These are phyloP conservation scores for Nysson spinosus DNA, from an alignment of 2,888 invertebrate genomes.

Conservation along the genomic window DNA sequence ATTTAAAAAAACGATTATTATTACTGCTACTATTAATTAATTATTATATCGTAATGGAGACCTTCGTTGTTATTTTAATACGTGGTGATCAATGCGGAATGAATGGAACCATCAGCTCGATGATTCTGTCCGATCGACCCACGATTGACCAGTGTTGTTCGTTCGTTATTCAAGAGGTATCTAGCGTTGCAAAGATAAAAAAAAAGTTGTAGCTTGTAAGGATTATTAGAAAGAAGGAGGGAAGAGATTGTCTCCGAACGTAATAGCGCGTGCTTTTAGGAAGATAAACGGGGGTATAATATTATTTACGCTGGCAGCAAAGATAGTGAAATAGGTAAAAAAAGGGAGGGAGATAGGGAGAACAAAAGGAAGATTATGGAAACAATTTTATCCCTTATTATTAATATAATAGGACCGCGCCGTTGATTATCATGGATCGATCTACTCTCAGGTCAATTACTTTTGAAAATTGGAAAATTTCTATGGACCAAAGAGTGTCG, in stretches of 20 bases:
- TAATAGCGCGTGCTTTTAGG: slow-evolving; percentile 50
- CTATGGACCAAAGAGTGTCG: slow-evolving; percentile 60
- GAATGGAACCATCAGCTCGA: slow-evolving; percentile 4
- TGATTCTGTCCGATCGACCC: slow-evolving; percentile 31
- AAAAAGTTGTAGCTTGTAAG: slow-evolving; percentile 46
- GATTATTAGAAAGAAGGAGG: slow-evolving; percentile 15
- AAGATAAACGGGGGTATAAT: slow-evolving; percentile 53
- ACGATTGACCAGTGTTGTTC: slow-evolving; percentile 62
- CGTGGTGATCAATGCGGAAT: slow-evolving; percentile 2
- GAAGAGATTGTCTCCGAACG: slow-evolving; percentile 15
- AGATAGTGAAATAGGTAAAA: slow-evolving; percentile 44
- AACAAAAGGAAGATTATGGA: slow-evolving; percentile 5
- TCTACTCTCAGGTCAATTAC: slow-evolving; percentile 58
- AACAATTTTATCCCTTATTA: slow-evolving; percentile 13
- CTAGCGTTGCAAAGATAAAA: slow-evolving; percentile 58
- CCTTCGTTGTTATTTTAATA: slow-evolving; percentile 60
- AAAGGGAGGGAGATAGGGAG: slow-evolving; percentile 11
- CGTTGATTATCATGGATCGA: slow-evolving; percentile 43
- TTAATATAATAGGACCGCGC: slow-evolving; percentile 51
- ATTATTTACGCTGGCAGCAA: slow-evolving; percentile 59
- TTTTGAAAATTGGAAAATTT: slow-evolving; percentile 50
- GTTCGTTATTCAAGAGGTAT: slow-evolving; percentile 61
- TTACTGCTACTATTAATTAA: slow-evolving; percentile 67
- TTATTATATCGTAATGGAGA: slow-evolving; percentile 62
- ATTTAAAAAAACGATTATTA: slow-evolving; percentile 65